A percentile compares a stretch with the other conserved stretches of the same genome.
These are phyloP conservation scores for Phengaris alcon DNA, from an alignment of 2,888 invertebrate genomes.

Conservation along the genomic window DNA sequence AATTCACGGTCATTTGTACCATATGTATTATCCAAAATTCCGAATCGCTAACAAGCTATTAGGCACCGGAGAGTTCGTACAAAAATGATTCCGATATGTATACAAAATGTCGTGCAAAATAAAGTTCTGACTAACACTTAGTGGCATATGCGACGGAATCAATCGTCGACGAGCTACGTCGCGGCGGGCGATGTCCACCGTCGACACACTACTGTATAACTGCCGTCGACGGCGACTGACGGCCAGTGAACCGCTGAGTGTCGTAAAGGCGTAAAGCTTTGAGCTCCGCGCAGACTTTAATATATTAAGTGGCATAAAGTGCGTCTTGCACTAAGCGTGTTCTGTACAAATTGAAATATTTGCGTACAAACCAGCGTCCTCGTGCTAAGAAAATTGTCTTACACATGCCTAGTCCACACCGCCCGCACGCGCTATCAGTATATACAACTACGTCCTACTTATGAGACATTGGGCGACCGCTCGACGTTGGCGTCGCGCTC, in stretches of 20 bases:
- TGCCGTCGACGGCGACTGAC: background rate
- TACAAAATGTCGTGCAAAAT: slow-evolving; percentile 45
- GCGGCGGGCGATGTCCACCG: background rate
- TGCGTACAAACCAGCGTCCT: too few species aligned
- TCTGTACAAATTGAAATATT: too few species aligned
- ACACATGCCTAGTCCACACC: background rate
- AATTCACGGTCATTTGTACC: slow-evolving; percentile 64
- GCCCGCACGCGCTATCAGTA: background rate
- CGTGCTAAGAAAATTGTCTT: too few species aligned
- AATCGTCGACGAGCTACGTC: background rate
- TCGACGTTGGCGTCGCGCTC: slow-evolving; percentile 35
- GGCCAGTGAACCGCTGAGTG: too few species aligned
- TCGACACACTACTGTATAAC: background rate
- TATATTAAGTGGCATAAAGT: too few species aligned
- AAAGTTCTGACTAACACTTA: slow-evolving; percentile 30
- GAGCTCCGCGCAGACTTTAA: too few species aligned
- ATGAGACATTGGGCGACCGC: slow-evolving; percentile 56
- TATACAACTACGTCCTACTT: slow-evolving; percentile 39
- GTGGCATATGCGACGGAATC: slow-evolving; percentile 16
- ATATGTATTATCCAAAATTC: slow-evolving; percentile 37
- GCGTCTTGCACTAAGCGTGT: too few species aligned
- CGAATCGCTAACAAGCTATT: slow-evolving; percentile 37
- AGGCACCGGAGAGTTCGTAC: slow-evolving; percentile 25
- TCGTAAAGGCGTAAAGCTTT: too few species aligned
- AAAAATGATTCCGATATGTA: slow-evolving; percentile 54